A percentile compares a stretch with the other conserved stretches of the same genome.
These are phyloP conservation scores for Mycteria americana DNA, from an alignment of 2,797 vertebrate genomes.

Conservation along the genomic window DNA sequence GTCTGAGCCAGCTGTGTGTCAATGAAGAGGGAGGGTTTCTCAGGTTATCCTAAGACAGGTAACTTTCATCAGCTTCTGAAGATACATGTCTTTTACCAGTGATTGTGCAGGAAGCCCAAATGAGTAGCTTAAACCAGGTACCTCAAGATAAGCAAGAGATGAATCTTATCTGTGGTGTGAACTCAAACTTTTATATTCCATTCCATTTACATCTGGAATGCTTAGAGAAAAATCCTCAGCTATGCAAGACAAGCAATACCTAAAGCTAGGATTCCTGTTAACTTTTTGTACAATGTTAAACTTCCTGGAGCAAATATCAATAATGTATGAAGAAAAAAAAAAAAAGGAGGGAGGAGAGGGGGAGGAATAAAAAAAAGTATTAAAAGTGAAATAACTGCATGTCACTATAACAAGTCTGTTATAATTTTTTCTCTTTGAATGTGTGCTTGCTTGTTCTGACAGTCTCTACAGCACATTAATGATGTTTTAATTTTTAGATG, in stretches of 20 bases:
- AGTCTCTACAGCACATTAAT: neutral
- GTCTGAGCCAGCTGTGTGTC: neutral
- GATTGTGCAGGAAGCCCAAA: neutral
- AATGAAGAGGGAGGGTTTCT: neutral
- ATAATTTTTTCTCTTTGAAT: neutral
- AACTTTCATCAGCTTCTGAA: neutral
- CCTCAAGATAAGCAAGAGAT: neutral
- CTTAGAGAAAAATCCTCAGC: neutral
- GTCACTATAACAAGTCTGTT: neutral
- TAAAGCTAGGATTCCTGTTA: neutral
- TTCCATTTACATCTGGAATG: neutral
- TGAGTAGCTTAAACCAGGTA: neutral
- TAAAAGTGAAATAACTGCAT: neutral
- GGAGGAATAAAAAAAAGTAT: neutral
- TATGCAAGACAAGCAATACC: neutral
- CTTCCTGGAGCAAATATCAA: neutral
- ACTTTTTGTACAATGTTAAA: neutral
- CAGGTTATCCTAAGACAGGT: neutral
- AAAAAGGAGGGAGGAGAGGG: neutral
- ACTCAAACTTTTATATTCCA: neutral
- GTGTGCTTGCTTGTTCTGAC: neutral
- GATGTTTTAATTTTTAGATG: neutral
- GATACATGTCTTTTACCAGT: neutral
- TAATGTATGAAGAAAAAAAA: neutral
- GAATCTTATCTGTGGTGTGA: neutral